Base-by-base conservation (phyloP, 2,113 vertebrate species). In the Puntigrus tetrazona region DNA sequence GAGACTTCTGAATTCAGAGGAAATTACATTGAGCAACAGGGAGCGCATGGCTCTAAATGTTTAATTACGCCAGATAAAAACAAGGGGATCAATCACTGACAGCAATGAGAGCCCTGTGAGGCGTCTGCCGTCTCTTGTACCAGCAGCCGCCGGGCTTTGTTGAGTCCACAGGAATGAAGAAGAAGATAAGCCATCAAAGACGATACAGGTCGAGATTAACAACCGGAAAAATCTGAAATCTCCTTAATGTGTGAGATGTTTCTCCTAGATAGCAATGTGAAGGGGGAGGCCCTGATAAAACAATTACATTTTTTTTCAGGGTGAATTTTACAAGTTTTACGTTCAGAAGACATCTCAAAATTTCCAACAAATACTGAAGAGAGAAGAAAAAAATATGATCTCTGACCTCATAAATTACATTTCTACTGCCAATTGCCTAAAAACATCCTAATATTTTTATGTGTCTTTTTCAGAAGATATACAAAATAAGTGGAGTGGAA, bases 41-140 rank as follows among this genome's bases (percentile, higher is more conserved):
- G 80, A 84, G 87, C 84, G 79, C 78, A 80, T 85, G 76, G 89
- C 85, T 91, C 81, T 88, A 89, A 90, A 91, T 90, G 89, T 92
- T 91, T 91, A 91, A 92, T 91, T 91, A 90, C 86, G 69, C n/a
- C 78, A 81, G 86, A 87, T 87, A 90, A 87, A 88, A 89, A 88
- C 90, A 88, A 89, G 86, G 67, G 61, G 85, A 90, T 91, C 88
- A 90, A 90, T 90, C 87, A 86, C 75, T 57, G 70, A 72, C 81
- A 86, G 87, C 83, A 69, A 88, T 87, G 84, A 86, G 87, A 83
- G 76, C 76, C 57, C 88, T 86, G 38, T 29, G 50, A 85, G 72
- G 57, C 61, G 83, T 81, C 84, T 63, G 63, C 80, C 74, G 77
- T 85, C 45, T 69, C 80, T n/a, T 77, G 63, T 45, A 63, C n/a